Percentiles rank a stretch among this genome's conserved stretches.
Conservation (phyloP, 2,113 vertebrate species). For the Ciconia maguari region DNA sequence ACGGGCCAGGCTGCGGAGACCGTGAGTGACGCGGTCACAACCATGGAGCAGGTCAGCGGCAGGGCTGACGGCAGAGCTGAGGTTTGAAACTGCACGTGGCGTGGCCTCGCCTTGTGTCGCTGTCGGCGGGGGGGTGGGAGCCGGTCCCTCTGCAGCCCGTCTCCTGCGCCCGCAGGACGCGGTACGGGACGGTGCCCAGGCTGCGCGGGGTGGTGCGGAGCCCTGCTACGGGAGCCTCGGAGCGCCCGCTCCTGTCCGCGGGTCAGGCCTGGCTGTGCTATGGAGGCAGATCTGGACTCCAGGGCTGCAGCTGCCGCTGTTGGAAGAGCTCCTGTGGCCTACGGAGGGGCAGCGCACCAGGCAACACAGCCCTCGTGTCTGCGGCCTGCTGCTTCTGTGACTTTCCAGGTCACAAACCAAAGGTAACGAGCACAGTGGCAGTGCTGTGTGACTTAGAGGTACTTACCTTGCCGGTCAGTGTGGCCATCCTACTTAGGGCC, state of each 20-base stretch:
- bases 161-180: accelerated
- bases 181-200: neutral
- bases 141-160: neutral
- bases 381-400: too few relatives aligned
- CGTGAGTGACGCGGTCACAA: accelerated
- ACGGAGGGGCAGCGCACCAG: neutral
- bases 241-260: too few relatives aligned
- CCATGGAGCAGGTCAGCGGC: neutral
- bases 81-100: neutral
- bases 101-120: accelerated
- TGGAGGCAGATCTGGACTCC: neutral
- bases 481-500: neutral
- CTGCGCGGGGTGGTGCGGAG: accelerated
- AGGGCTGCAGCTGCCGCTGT: neutral
- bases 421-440: neutral
- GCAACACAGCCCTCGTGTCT: neutral
- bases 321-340: neutral
- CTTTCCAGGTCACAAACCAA: neutral
- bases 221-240: neutral
- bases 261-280: neutral
- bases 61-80: neutral
- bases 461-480: neutral
- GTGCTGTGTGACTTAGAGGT: too few relatives aligned
- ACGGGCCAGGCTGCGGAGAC: accelerated
- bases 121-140: accelerated